A percentile compares a stretch with the other conserved stretches of the same genome.
These are phyloP conservation scores for Eciton burchellii DNA, from an alignment of 1,140 invertebrate genomes.

Conservation along the genomic window DNA sequence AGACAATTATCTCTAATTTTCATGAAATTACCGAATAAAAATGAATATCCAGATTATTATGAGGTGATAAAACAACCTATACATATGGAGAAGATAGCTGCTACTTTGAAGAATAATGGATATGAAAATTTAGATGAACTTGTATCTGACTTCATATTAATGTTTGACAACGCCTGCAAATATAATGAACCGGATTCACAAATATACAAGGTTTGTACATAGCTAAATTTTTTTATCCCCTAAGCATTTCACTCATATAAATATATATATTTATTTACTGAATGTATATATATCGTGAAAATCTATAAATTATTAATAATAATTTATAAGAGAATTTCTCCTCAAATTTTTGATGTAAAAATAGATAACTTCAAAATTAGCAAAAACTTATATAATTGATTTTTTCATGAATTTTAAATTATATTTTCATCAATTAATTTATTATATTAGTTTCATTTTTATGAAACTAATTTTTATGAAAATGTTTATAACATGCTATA, in stretches of 20 bases:
- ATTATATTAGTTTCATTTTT: not conserved
- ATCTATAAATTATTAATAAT: conserved; percentile 15
- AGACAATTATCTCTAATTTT: conserved; percentile 96
- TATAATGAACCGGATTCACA: conserved; percentile 99
- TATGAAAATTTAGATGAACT: conserved; percentile 97
- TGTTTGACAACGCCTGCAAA: conserved; percentile 99
- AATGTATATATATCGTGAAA: not conserved
- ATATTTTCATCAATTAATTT: no score
- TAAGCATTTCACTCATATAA: conserved; percentile 11
- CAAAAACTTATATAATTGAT: conserved; percentile 1
- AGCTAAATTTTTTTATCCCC: conserved; percentile 13
- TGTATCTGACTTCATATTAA: conserved; percentile 96
- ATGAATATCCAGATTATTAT: conserved; percentile 98
- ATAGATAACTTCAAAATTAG: not conserved
- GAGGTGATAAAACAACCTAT: conserved; percentile 99
- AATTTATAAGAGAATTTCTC: not conserved
- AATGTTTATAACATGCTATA: not conserved
- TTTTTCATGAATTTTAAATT: not conserved
- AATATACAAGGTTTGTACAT: conserved; percentile 95
- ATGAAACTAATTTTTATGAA: conserved; percentile 10
- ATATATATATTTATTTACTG: not conserved
- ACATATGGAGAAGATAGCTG: conserved; percentile 97
- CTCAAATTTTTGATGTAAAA: not conserved
- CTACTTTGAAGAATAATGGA: conserved; percentile 91
- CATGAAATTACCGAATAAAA: conserved; percentile 97